Evolutionary conservation across 2,888 invertebrate species (phyloP).

Genomic region (Scaptomyza caliginosa): DNA sequence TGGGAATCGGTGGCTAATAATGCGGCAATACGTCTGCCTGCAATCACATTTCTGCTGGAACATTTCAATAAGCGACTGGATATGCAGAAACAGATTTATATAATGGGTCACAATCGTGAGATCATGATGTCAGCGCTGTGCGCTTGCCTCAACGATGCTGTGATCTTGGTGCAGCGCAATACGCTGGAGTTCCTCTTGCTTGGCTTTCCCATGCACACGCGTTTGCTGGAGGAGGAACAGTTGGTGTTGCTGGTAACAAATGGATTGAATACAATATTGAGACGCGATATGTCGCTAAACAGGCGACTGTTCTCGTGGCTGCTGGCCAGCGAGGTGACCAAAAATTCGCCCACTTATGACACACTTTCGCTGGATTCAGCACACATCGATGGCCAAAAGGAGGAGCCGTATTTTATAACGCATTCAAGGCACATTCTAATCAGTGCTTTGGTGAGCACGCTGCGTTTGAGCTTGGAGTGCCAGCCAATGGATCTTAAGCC

Average conservation of each 20-base stretch:
- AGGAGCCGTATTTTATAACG: conserved; percentile 86
- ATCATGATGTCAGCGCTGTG: conserved; percentile 92
- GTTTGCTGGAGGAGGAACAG: conserved; percentile 88
- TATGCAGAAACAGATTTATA: conserved; percentile 92
- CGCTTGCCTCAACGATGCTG: conserved; percentile 91
- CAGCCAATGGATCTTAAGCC: conserved; percentile 87
- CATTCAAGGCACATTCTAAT: conserved; percentile 89
- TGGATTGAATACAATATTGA: conserved; percentile 89
- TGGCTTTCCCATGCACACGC: conserved; percentile 93
- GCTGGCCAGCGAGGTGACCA: conserved; percentile 88
- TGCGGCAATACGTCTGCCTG: conserved; percentile 91
- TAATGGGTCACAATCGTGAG: conserved; percentile 93
- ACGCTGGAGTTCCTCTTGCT: conserved; percentile 92
- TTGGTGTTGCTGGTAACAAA: conserved; percentile 90
- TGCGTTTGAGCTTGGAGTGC: conserved; percentile 86
- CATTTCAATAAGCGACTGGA: conserved; percentile 91
- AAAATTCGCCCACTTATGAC: conserved; percentile 83
- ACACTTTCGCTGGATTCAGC: conserved; percentile 67
- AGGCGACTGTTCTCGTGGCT: conserved; percentile 93
- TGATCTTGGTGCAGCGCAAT: conserved; percentile 93
- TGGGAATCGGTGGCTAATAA: conserved; percentile 95
- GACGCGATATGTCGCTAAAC: conserved; percentile 95
- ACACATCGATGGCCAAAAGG: conserved; percentile 45
- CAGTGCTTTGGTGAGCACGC: conserved; percentile 87
- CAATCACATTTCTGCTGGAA: conserved; percentile 90